Evolutionary conservation across 2,113 vertebrate species (phyloP).

Genomic region (Mormyrus lacerda): DNA sequence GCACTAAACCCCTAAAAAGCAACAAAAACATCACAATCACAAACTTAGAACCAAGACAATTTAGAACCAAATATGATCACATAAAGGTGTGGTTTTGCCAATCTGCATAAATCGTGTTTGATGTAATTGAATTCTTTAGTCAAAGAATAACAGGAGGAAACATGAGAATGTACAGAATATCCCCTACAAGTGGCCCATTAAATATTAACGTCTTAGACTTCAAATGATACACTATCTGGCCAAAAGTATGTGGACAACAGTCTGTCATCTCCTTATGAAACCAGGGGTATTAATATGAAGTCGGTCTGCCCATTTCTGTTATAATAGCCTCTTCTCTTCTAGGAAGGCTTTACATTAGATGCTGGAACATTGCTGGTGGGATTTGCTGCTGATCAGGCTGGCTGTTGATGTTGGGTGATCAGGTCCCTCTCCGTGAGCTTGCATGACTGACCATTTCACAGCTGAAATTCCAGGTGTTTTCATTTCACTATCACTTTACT

Average conservation of each 20-base stretch:
- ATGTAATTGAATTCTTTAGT: neutral
- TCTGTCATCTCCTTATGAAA: neutral
- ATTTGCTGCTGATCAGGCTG: neutral
- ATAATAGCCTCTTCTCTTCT: neutral
- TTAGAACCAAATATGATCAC: neutral
- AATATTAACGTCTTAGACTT: neutral
- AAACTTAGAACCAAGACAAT: neutral
- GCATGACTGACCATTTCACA: neutral
- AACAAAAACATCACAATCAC: neutral
- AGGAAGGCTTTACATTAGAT: neutral
- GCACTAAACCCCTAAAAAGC: slow-evolving; percentile 55
- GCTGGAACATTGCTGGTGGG: neutral
- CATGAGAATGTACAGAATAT: neutral
- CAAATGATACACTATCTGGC: neutral
- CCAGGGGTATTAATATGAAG: neutral
- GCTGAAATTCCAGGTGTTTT: neutral
- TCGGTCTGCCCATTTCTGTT: neutral
- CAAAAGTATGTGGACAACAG: neutral
- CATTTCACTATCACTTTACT: neutral
- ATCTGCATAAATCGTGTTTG: neutral
- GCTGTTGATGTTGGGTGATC: neutral
- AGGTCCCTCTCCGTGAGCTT: neutral
- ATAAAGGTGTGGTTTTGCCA: neutral
- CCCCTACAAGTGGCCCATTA: neutral
- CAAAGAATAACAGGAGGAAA: neutral